Conservation (phyloP, 2,888 invertebrate genomes). For the Tyria jacobaeae region DNA sequence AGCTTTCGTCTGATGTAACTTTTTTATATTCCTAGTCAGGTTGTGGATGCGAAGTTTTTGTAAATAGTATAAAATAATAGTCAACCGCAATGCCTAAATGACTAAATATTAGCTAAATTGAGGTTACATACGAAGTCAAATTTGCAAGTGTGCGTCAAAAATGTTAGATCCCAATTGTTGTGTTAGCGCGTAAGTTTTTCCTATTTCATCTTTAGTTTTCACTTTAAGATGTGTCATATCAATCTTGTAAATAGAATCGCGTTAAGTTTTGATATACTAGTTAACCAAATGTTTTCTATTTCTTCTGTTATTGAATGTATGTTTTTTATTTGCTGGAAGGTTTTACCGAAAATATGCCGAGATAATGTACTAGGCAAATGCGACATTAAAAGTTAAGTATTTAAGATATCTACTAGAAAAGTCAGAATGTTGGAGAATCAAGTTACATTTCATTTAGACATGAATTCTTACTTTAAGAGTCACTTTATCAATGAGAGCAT, state of each 20-base stretch:
- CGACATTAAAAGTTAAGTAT: not conserved
- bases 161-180: slow-evolving; percentile 11
- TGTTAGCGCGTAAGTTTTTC: slow-evolving; percentile 25
- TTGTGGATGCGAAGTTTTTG: slow-evolving; percentile 18
- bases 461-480: not conserved
- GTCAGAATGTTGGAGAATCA: not conserved
- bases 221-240: slow-evolving; percentile 25
- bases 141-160: not conserved
- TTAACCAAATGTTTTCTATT: slow-evolving; percentile 27
- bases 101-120: slow-evolving; percentile 13
- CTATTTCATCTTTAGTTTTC: slow-evolving; percentile 25
- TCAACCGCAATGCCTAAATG: slow-evolving; percentile 12
- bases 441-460: not conserved
- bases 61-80: slow-evolving; percentile 17
- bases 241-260: slow-evolving; percentile 26
- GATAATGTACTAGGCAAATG: not conserved
- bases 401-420: not conserved
- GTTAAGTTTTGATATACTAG: slow-evolving; percentile 28
- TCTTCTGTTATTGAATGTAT: slow-evolving; percentile 22
- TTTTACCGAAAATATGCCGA: not conserved
- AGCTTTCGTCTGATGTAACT: slow-evolving; percentile 12
- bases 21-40: slow-evolving; percentile 24
- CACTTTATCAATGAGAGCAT: too few relatives aligned
- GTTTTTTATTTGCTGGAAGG: not conserved
- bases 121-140: slow-evolving; percentile 12